phyloP scores from a whole-genome alignment of 1,140 invertebrate genomes.

The Papilio glaucus region DNA sequence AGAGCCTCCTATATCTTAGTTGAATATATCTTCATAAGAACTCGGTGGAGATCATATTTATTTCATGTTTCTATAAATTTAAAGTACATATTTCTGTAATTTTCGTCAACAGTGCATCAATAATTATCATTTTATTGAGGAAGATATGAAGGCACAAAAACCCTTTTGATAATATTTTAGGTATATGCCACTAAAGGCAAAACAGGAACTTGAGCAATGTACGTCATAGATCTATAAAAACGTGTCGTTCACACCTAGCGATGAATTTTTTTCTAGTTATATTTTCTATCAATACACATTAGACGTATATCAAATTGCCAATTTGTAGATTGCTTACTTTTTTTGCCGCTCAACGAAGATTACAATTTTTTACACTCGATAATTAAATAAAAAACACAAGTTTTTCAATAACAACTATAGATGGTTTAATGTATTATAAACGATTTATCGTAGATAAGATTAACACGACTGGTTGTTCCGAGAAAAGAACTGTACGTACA shows the following conservation, averaged over 20 bases:
- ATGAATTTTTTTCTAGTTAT: conserved; percentile 10
- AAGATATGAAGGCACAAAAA: no score
- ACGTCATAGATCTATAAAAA: background rate
- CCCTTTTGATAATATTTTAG: no score
- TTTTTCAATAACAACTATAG: background rate
- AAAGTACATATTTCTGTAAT: no score
- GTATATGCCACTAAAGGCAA: background rate
- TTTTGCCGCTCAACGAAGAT: background rate
- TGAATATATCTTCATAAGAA: no score
- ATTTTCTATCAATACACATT: background rate
- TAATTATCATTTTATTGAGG: no score
- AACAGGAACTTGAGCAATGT: background rate
- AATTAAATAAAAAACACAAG: conserved; percentile 5
- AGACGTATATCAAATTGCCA: background rate
- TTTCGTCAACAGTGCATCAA: no score
- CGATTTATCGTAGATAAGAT: background rate
- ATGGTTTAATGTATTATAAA: conserved; percentile 1
- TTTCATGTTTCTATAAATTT: no score
- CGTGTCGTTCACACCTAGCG: background rate
- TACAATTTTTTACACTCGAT: background rate
- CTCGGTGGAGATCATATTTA: no score
- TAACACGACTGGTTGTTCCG: background rate
- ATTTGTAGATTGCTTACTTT: conserved; percentile 2
- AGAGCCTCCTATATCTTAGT: no score
- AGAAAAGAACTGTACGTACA: background rate